Evolutionary conservation across 2,113 vertebrate species (phyloP), one percentile per base, ranked within the genome.

Genomic region (Pseudopodoces humilis): DNA sequence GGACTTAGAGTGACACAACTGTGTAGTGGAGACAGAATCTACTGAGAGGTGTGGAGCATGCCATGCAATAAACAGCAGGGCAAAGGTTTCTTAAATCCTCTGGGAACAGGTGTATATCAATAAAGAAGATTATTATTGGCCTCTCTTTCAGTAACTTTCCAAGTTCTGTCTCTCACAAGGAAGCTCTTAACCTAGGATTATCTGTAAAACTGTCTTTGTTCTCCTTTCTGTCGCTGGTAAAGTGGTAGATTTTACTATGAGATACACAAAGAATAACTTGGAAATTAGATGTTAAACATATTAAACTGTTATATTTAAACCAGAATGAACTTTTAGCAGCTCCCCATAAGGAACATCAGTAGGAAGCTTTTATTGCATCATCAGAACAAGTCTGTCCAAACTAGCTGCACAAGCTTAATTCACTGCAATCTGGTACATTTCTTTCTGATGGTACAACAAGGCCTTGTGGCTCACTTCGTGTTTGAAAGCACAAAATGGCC

Each of bases 51-150:
- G 60, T 75, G 82, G 53, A 91, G 37, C 41, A 85, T 84, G 22
- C 19, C 16, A 11, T 74, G 44, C 30, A 20, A 7, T 75, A 65
- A 74, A 44, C 1, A 11, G 5, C 28, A 35, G 23, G 6, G 14
- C 31, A 76, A 46, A 88, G 50, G 55, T 77, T 77, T 81, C 41
- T 31, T 70, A 77, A 78, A 81, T 81, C 15, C 37, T 90, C 33
- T 67, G 35, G 27, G 15, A 86, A n/a, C 6, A 23, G 30, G 24
- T 0, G 0, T 76, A 3, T 60, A 12, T 23, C 0, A 2, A 52
- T 31, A 55, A 33, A 55, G 37, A 31, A 28, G 10, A 35, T 28
- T 11, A 67, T 43, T 37, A 0, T n/a, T 88, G 8, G 35, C 23
- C 14, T 86, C 18, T 64, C 44, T 56, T 56, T 74, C 62, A 35